phyloP scores from a whole-genome alignment of 2,888 invertebrate genomes.

The Vanessa cardui region DNA sequence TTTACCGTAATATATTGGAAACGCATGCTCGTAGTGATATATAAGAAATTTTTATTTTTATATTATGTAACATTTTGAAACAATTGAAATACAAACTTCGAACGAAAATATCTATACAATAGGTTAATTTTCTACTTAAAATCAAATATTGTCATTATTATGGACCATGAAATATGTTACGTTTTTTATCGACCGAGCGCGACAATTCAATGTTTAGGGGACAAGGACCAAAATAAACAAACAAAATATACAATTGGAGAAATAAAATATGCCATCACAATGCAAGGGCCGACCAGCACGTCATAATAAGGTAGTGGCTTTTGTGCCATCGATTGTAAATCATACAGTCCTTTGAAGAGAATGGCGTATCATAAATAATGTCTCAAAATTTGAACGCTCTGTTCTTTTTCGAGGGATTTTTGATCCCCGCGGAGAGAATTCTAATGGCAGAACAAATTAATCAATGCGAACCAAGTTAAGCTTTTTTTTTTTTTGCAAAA shows the following conservation, averaged over 20 bases:
- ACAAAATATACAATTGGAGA: constrained; percentile 72
- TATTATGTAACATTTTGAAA: no score
- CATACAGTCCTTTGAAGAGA: constrained; percentile 79
- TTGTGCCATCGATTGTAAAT: constrained; percentile 78
- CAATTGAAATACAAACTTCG: no score
- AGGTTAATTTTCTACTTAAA: constrained; percentile 10
- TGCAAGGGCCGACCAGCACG: constrained; percentile 76
- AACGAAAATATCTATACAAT: not conserved
- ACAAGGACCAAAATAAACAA: constrained; percentile 80
- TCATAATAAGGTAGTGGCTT: constrained; percentile 80
- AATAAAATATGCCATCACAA: constrained; percentile 78
- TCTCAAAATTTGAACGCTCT: constrained; percentile 68
- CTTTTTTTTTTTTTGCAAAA: constrained; percentile 61
- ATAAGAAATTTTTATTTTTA: not conserved
- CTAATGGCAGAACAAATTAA: constrained; percentile 77
- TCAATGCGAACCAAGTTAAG: constrained; percentile 69
- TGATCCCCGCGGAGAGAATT: constrained; percentile 68
- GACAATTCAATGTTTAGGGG: constrained; percentile 75
- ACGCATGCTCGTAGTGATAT: not conserved
- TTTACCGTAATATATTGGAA: not conserved
- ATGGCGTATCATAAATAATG: constrained; percentile 80
- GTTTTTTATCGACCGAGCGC: constrained; percentile 65
- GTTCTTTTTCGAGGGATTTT: constrained; percentile 66
- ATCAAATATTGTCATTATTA: constrained; percentile 52
- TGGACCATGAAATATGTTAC: constrained; percentile 73